Conservation (phyloP, 2,888 invertebrate genomes). For the Lucinisca nassula region DNA sequence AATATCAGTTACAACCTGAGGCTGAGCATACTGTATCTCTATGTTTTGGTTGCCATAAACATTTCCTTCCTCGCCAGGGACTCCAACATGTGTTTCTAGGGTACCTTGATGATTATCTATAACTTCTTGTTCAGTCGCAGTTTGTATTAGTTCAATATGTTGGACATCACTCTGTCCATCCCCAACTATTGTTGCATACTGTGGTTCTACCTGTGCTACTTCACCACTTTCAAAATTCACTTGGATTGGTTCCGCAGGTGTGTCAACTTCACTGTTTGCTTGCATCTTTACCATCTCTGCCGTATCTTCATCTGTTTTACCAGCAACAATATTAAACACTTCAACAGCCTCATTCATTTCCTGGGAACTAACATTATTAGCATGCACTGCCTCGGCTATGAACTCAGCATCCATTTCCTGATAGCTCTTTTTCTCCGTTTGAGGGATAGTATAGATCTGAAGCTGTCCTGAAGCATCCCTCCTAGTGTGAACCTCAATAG, state of each 20-base stretch:
- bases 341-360: neutral
- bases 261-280: neutral
- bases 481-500: slow-evolving; percentile 46
- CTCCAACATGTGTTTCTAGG: neutral
- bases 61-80: neutral
- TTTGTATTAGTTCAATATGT: slow-evolving; percentile 55
- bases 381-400: neutral
- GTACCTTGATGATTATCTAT: neutral
- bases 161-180: slow-evolving; percentile 25
- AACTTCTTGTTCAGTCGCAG: slow-evolving; percentile 28
- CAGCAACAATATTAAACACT: neutral
- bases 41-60: neutral
- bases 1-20: neutral
- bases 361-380: neutral
- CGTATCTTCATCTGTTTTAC: neutral
- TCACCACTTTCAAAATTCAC: neutral
- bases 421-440: neutral
- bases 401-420: neutral
- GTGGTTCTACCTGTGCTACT: neutral
- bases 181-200: neutral
- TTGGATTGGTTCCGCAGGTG: neutral
- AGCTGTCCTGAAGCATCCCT: slow-evolving; percentile 41
- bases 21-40: neutral
- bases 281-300: neutral
- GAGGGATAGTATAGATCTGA: slow-evolving; percentile 35